Percentiles rank a stretch among this genome's conserved stretches.
Evolutionary conservation across 2,797 vertebrate species (phyloP).

Genomic region (Psittacula derbiana): DNA sequence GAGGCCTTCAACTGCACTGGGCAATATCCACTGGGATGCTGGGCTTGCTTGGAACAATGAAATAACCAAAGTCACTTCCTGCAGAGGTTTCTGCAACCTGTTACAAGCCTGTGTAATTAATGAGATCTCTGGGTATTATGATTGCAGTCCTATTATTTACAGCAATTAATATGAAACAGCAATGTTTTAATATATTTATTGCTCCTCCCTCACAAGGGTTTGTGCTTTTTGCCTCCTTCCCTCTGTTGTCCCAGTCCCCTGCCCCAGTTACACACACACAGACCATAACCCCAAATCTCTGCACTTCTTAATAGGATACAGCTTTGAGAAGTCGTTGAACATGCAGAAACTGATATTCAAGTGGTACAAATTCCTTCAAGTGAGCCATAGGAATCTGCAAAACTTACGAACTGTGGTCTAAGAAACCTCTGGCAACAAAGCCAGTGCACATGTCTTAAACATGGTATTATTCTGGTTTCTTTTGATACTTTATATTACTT

Average conservation of each 20-base stretch:
- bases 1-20: background rate
- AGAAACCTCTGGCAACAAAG: conserved; percentile 37
- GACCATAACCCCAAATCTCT: background rate
- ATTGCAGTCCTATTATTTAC: background rate
- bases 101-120: background rate
- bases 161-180: background rate
- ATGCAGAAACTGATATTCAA: background rate
- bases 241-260: background rate
- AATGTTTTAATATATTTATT: background rate
- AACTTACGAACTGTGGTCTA: background rate
- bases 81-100: background rate
- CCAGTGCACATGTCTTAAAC: background rate
- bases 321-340: background rate
- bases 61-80: background rate
- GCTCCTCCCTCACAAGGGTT: background rate
- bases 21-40: background rate
- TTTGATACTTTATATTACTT: conserved; percentile 4
- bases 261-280: background rate
- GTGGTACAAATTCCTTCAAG: background rate
- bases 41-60: background rate
- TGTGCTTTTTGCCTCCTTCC: background rate
- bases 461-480: background rate
- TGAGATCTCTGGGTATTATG: background rate
- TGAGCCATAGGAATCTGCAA: background rate
- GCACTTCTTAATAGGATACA: background rate